Percentiles rank a stretch among this genome's conserved stretches.
phyloP scores from a whole-genome alignment of 2,888 invertebrate species.

The Trachelus tabidus region DNA sequence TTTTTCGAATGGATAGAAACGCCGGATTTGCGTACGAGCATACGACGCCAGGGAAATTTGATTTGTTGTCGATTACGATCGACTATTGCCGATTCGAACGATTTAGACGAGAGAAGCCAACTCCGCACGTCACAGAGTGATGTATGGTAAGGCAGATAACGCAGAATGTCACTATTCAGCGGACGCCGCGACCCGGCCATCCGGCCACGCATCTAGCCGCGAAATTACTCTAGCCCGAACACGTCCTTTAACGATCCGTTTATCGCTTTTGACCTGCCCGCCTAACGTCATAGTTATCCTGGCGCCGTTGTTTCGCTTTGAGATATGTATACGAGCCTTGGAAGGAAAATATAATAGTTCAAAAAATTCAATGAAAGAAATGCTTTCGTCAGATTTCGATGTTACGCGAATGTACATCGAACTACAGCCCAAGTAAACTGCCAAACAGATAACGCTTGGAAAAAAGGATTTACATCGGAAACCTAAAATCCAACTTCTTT shows the following conservation, averaged over 20 bases:
- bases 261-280: background rate
- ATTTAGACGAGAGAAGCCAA: conserved; percentile 37
- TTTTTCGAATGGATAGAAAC: conserved; percentile 43
- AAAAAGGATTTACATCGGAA: no score
- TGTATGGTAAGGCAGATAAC: conserved; percentile 41
- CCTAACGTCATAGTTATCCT: no score
- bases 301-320: no score
- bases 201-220: conserved; percentile 29
- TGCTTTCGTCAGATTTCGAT: no score
- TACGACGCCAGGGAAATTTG: conserved; percentile 33
- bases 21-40: conserved; percentile 2
- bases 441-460: no score
- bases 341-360: no score
- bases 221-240: conserved; percentile 27
- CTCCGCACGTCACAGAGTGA: conserved; percentile 33
- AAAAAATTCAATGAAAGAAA: no score
- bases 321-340: no score
- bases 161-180: conserved; percentile 48
- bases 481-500: no score
- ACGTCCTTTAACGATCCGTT: background rate
- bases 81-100: conserved; percentile 39
- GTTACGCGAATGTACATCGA: no score
- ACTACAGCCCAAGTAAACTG: no score
- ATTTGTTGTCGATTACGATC: conserved; percentile 59
- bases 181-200: conserved; percentile 21